Conservation (phyloP, 92 coral and sea anemone genomes). For the Bergia sp. region DNA sequence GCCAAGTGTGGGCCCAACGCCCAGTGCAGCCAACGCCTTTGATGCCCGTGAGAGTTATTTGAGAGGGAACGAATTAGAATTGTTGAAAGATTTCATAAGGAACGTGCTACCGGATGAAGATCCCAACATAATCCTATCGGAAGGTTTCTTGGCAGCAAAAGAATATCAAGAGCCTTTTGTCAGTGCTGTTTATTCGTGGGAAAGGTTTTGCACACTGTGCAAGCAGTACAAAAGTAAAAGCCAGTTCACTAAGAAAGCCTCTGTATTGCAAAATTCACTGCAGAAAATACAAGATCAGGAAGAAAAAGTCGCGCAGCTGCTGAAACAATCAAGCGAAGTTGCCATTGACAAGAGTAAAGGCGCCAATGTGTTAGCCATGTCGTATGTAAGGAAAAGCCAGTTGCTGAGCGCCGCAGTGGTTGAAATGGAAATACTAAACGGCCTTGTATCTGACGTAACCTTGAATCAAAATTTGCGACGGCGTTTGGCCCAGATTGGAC, state of each 20-base stretch:
- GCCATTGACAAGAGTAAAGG: slow-evolving; percentile 13
- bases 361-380: slow-evolving; percentile 26
- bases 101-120: not conserved
- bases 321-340: slow-evolving; percentile 29
- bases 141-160: slow-evolving; percentile 6
- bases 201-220: not conserved
- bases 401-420: slow-evolving; percentile 3
- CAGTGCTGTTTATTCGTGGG: not conserved
- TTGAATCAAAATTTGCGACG: slow-evolving; percentile 13
- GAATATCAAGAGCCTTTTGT: not conserved
- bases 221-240: not conserved
- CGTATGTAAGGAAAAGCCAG: slow-evolving; percentile 20
- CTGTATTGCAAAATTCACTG: not conserved
- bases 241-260: slow-evolving; percentile 1
- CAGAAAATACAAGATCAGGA: not conserved
- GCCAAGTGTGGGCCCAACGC: not conserved
- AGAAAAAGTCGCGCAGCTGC: not conserved
- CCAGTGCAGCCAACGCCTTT: not conserved
- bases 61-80: not conserved
- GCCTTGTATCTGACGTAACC: slow-evolving; percentile 2
- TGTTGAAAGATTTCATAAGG: not conserved
- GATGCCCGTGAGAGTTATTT: not conserved
- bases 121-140: not conserved
- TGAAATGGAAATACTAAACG: not conserved
- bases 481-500: slow-evolving; percentile 19